Evolutionary conservation across 2,888 invertebrate genomes (phyloP).

Genomic region (Morinoia aosen): DNA sequence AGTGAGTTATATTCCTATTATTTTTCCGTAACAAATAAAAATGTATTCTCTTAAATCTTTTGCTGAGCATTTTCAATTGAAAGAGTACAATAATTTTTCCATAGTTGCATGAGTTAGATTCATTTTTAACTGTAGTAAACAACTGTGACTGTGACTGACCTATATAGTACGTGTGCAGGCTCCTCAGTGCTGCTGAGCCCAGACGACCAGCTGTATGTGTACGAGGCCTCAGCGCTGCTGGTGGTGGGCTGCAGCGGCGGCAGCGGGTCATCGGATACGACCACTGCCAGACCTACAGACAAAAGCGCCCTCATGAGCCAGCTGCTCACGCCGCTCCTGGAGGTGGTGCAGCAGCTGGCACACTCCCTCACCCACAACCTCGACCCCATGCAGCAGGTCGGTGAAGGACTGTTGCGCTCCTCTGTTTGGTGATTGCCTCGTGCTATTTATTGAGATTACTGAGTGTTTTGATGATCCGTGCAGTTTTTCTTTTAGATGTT

Average conservation of each 20-base stretch:
- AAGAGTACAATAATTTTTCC: no score
- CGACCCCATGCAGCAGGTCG: slow-evolving; percentile 16
- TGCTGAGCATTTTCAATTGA: no score
- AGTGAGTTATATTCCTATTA: no score
- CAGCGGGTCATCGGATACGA: neutral
- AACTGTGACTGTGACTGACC: neutral
- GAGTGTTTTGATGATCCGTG: neutral
- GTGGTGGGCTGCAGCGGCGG: slow-evolving; percentile 74
- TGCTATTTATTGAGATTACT: no score
- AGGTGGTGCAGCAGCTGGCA: slow-evolving; percentile 39
- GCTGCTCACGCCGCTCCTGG: slow-evolving; percentile 72
- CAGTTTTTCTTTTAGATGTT: neutral
- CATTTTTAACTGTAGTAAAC: no score
- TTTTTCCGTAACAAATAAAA: no score
- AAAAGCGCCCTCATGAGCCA: slow-evolving; percentile 73
- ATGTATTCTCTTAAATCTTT: no score
- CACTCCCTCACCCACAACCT: slow-evolving; percentile 5
- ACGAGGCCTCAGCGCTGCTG: slow-evolving; percentile 75
- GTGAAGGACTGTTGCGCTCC: neutral
- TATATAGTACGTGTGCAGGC: slow-evolving; percentile 65
- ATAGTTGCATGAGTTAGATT: no score
- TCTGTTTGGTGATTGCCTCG: no score
- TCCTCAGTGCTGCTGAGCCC: slow-evolving; percentile 70
- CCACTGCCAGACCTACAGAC: slow-evolving; percentile 69
- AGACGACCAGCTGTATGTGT: slow-evolving; percentile 76